Base-by-base conservation (phyloP, 1,140 invertebrate genomes). In the Hyles euphorbiae region DNA sequence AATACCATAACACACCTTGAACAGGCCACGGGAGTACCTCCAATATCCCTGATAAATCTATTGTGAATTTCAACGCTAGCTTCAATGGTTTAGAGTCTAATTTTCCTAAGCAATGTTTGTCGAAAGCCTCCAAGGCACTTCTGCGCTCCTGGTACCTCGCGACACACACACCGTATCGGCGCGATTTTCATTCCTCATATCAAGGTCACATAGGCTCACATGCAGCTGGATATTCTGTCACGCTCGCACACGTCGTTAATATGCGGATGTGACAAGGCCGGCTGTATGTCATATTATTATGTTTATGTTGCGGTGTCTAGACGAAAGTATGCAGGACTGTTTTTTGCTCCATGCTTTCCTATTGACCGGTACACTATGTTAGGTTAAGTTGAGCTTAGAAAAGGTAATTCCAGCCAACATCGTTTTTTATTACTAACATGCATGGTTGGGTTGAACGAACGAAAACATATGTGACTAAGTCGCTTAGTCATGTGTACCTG, bases 151-250 rank as follows among this genome's bases (percentile, higher is more conserved):
- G 33, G 50, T 52, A 52, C 50, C 32, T 22, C 11, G 32, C 5
- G 34, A 52, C 50, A 34, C 50, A 52, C 50, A 52, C 50, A 52
- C 34, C 50, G 50, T 2, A 52, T 40, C 50, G 50, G n/a, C 50
- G 34, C 50, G 33, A 52, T 52, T 34, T 34, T 52, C 50, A 52
- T 34, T 52, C 50, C 33, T 11, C n/a, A 34, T 52, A 52, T 52
- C 50, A 52, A 52, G 50, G 50, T 52, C 50, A 52, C 50, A 52
- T 52, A 34, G 50, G 34, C 36, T 40, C 50, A 40, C 36, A 52
- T 52, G 34, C 50, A 52, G 33, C 50, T 34, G 50, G 4, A 3
- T 52, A 8, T 10, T 34, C 50, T 12, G 34, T 52, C 50, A 9
- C 33, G 3, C n/a, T 52, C 34, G 8, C 33, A 52, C 12, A 3